Base-by-base conservation (phyloP, 2,888 invertebrate species). In the Dasysyrphus albostriatus region DNA sequence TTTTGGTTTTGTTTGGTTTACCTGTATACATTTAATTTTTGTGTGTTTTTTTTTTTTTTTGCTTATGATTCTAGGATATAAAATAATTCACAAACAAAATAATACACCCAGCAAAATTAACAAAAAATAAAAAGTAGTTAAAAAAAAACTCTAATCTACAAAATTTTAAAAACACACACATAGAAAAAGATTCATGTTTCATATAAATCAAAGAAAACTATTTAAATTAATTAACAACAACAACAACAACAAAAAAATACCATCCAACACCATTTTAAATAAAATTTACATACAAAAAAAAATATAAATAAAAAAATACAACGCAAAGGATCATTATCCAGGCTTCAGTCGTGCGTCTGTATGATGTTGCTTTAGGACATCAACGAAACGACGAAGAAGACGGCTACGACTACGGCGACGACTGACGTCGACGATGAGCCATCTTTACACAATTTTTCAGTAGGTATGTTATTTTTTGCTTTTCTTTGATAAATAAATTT, bases 211-310 rank as follows among this genome's bases (percentile, higher is more conserved):
- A 78, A 69, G 24, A 58, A 51, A 70, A 76, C 70, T 65, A 76
- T 72, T 34, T 47, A 54, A 84, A 81, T 80, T 59, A 84, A 76
- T 84, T 77, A 77, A 84, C 72, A 81, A 84, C 76, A 67, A 58
- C 76, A 67, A 58, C 24, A 42, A 16, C n/a, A 9, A 37, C 63
- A 58, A 58, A 61, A 59, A 37, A 39, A 39, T 12, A 76, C 63
- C 72, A 73, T 82, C 85, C 85, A 85, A 82, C 82, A 85, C 85
- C 85, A 77, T 76, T 58, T 69, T 75, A 69, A 51, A 59, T 75
- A 54, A 39, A 67, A 42, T 24, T n/a, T 16, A 70, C 51, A 72
- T 54, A 39, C 0, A 32, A 54, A n/a, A n/a, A 0, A 29, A 42
- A 19, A n/a, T n/a, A n/a, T n/a, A n/a, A 29, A 44, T n/a, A 44